Percentiles rank a stretch among this genome's conserved stretches.
Evolutionary conservation across 2,888 invertebrate species (phyloP).

Genomic region (Falcaria lacertinaria): DNA sequence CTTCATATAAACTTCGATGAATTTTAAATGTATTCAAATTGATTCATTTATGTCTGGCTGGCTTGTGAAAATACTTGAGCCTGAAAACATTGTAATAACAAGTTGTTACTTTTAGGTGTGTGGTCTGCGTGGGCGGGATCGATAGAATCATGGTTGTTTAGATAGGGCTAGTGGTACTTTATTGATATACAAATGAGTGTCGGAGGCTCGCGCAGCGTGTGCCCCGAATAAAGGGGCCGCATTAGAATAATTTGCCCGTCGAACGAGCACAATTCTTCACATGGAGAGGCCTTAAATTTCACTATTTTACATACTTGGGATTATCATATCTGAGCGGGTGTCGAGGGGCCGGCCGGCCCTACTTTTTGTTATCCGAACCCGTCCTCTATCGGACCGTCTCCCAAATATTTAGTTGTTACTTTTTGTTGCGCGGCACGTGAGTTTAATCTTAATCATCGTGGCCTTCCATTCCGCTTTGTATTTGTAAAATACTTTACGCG

Average conservation of each 20-base stretch:
- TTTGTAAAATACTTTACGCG: slow-evolving; percentile 29
- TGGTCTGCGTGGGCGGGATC: slow-evolving; percentile 26
- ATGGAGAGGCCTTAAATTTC: slow-evolving; percentile 78
- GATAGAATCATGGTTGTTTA: slow-evolving; percentile 67
- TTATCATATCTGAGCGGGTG: slow-evolving; percentile 76
- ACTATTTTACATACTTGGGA: slow-evolving; percentile 79
- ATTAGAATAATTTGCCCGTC: slow-evolving; percentile 77
- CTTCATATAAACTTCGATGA: slow-evolving; percentile 57
- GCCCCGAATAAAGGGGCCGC: slow-evolving; percentile 76
- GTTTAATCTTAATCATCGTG: slow-evolving; percentile 64
- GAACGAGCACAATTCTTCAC: slow-evolving; percentile 77
- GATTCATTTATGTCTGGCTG: slow-evolving; percentile 62
- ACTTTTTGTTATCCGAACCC: slow-evolving; percentile 75
- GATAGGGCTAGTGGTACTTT: slow-evolving; percentile 74
- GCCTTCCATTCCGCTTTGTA: slow-evolving; percentile 40
- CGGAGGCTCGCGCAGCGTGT: slow-evolving; percentile 54
- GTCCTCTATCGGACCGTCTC: slow-evolving; percentile 72
- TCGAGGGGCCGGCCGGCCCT: slow-evolving; percentile 52
- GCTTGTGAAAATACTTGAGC: slow-evolving; percentile 46
- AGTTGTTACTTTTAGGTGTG: slow-evolving; percentile 33
- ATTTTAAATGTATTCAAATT: slow-evolving; percentile 67
- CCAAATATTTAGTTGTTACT: slow-evolving; percentile 79
- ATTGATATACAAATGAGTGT: slow-evolving; percentile 78
- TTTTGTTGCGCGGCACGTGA: slow-evolving; percentile 75
- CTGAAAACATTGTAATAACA: slow-evolving; percentile 53